These are phyloP conservation scores for Hippocampus guttulatus DNA, from an alignment of 2,113 vertebrate species.

Conservation along the genomic window DNA sequence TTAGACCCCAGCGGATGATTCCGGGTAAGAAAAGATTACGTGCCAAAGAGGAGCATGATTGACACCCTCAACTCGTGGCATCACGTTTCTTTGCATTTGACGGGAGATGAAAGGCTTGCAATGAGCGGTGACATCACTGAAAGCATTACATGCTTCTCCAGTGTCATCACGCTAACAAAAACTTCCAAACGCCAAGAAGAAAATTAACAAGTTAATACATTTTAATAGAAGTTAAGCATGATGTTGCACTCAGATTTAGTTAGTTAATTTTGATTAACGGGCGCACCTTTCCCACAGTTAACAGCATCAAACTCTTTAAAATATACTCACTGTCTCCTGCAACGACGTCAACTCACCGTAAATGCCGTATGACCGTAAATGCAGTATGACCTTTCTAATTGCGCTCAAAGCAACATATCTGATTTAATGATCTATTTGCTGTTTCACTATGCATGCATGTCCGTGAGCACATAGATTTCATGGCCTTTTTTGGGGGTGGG, in stretches of 20 bases:
- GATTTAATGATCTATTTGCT: too few relatives aligned
- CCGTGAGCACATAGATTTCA: too few relatives aligned
- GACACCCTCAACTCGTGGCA: not conserved
- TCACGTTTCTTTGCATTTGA: not conserved
- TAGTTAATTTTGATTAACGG: too few relatives aligned
- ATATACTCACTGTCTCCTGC: not conserved
- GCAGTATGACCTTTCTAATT: too few relatives aligned
- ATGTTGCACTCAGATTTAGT: too few relatives aligned
- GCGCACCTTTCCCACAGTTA: too few relatives aligned
- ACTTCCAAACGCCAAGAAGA: not conserved
- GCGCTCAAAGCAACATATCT: too few relatives aligned
- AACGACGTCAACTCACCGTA: not conserved
- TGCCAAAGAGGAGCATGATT: not conserved
- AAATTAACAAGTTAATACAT: too few relatives aligned
- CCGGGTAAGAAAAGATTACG: conserved; percentile 23
- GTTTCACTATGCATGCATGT: too few relatives aligned
- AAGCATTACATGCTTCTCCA: not conserved
- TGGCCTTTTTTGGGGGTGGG: too few relatives aligned
- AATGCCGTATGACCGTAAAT: too few relatives aligned
- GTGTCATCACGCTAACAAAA: not conserved
- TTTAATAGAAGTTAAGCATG: too few relatives aligned
- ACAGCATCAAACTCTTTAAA: not conserved
- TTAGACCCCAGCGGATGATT: not conserved
- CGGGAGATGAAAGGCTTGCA: not conserved
- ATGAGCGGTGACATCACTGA: not conserved